A percentile compares a stretch with the other conserved stretches of the same genome.
Evolutionary conservation across 2,797 vertebrate genomes (phyloP).

Genomic region (Pterois miles): DNA sequence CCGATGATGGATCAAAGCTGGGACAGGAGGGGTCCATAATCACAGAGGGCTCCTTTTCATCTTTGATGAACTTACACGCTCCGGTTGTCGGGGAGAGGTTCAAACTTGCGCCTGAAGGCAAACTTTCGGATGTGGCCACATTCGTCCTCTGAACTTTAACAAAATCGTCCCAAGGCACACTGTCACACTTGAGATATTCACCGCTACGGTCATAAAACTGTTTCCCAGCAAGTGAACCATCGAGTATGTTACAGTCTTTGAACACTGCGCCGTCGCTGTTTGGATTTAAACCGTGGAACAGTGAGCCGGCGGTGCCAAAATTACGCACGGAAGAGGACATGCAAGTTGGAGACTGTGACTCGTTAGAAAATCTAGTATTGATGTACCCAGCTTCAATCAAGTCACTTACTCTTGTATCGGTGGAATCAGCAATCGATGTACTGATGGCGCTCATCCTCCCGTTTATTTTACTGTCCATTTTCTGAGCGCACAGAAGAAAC

Average conservation of each 20-base stretch:
- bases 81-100: constrained; percentile 30
- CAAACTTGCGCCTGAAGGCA: constrained; percentile 6
- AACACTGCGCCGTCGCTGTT: constrained; percentile 43
- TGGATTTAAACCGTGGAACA: constrained; percentile 40
- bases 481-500: constrained; percentile 21
- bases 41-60: constrained; percentile 75
- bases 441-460: constrained; percentile 55
- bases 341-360: constrained; percentile 23
- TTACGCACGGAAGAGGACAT: constrained; percentile 64
- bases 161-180: constrained; percentile 65
- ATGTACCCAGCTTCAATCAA: constrained; percentile 58
- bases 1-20: constrained; percentile 58
- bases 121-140: constrained; percentile 30
- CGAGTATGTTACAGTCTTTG: constrained; percentile 54
- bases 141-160: constrained; percentile 44
- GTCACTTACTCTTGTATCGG: constrained; percentile 44
- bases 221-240: constrained; percentile 45
- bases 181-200: constrained; percentile 67
- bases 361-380: constrained; percentile 18
- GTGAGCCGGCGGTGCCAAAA: constrained; percentile 60
- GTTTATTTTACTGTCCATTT: constrained; percentile 58
- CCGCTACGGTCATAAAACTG: constrained; percentile 53
- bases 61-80: constrained; percentile 77
- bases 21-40: constrained; percentile 65
- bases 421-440: constrained; percentile 51